Conservation (phyloP, 2,888 invertebrate species). For the Colostygia pectinataria region DNA sequence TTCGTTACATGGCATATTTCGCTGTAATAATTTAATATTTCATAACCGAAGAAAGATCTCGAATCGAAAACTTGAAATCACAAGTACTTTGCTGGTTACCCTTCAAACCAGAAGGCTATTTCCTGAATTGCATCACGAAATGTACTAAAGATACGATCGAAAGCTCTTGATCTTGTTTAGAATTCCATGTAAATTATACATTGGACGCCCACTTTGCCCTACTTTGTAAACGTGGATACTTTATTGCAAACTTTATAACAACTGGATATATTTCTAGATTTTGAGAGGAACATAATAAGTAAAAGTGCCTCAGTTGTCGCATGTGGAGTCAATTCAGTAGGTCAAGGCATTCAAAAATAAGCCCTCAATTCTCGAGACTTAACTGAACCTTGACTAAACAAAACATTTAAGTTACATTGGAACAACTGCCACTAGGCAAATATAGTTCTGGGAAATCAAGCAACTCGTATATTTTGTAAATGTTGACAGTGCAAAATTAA, state of each 20-base stretch:
- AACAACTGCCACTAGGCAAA: no score
- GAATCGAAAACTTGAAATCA: background rate
- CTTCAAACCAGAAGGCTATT: background rate
- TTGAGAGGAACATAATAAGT: background rate
- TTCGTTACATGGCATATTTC: no score
- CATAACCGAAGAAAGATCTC: no score
- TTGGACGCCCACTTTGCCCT: no score
- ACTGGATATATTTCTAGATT: no score
- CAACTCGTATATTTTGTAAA: no score
- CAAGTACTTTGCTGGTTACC: background rate
- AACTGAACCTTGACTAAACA: constrained; percentile 7
- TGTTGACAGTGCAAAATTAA: no score
- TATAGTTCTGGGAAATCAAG: no score
- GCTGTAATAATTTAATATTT: no score
- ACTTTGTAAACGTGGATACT: no score
- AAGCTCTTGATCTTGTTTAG: background rate
- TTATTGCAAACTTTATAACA: no score
- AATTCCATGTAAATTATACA: no score
- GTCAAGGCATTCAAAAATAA: constrained; percentile 13
- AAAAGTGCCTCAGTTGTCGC: background rate
- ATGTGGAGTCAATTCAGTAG: background rate
- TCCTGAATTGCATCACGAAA: background rate
- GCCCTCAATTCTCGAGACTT: constrained; percentile 4
- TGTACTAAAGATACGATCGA: background rate
- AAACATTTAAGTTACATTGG: background rate